Conservation (phyloP, 1,140 invertebrate species). For the Manduca sexta region DNA sequence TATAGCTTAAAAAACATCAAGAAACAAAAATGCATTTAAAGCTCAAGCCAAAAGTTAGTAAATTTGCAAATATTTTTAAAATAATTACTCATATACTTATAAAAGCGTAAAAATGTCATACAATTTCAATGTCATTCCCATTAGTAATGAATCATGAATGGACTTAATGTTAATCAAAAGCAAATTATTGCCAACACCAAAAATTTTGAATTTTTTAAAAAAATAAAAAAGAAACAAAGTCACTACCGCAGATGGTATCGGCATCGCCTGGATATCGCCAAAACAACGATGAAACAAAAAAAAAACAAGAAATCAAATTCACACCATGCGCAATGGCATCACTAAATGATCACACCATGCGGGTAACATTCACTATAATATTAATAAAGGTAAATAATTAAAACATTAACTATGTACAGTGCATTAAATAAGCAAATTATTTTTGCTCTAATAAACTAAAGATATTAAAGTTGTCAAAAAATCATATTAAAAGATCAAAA, state of each 20-base stretch:
- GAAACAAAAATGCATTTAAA: no score
- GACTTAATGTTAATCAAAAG: no score
- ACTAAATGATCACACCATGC: constrained; percentile 22
- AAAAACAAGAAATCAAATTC: constrained; percentile 59
- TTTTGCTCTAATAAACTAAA: no score
- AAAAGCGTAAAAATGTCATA: no score
- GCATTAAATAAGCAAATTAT: no score
- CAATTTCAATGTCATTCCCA: constrained; percentile 6
- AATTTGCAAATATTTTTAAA: no score
- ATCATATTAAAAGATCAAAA: no score
- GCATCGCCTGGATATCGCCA: constrained; percentile 70
- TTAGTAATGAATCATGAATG: not conserved
- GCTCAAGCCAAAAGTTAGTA: no score
- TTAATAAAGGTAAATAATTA: constrained; percentile 1
- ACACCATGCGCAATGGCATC: constrained; percentile 51
- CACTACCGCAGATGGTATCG: constrained; percentile 73
- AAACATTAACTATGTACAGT: not conserved
- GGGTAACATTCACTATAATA: constrained; percentile 8
- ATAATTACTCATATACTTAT: no score
- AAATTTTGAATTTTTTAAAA: not conserved
- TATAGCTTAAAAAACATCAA: no score
- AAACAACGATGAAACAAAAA: constrained; percentile 70
- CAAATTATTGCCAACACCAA: not conserved
- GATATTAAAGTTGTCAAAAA: no score
- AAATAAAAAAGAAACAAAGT: constrained; percentile 52